Evolutionary conservation across 2,797 vertebrate species (phyloP), one percentile per base, ranked within the genome.

Genomic region (Poecilia picta): DNA sequence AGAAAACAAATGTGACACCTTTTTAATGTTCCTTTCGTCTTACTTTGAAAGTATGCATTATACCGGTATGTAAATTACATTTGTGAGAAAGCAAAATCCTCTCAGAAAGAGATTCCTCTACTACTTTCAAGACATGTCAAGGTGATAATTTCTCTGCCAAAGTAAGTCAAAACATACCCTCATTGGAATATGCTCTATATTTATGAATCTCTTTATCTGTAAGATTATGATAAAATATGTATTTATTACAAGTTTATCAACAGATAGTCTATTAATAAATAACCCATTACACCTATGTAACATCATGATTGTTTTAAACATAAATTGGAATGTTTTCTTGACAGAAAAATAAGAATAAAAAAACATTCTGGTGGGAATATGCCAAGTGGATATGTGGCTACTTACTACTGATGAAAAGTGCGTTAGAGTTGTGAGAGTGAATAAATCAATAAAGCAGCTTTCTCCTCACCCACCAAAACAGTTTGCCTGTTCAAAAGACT

Each of bases 1-100:
- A 68, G 81, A 88, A 83, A 93, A 76, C 43, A 85, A 85, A 79
- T 78, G 72, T 82, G 79, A 87, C 77, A 85, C 77, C 49, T 83
- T 82, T 64, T 85, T 87, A 57, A 80, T 74, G n/a, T 82, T 77
- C 8, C 31, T 73, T 83, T 72, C 51, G 28, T 55, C 1, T 85
- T 80, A 72, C 74, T 76, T 78, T 79, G 53, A 7, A 87, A 83
- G 82, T 41, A 82, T 82, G 66, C 66, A 57, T 76, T 31, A 80
- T 62, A 28, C 71, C 53, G 86, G 49, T 51, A 51, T 23, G 49
- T 51, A 51, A 51, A 85, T 81, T 73, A 71, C 28, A 68, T 83
- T 82, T 75, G 7, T 53, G 43, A 4, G 66, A 46, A 84, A 83
- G 79, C 57, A 62, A 0, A 0, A 74, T 77, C 43, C 74, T 83